Base-by-base conservation (phyloP, 2,888 invertebrate genomes). In the Clunio marinus region DNA sequence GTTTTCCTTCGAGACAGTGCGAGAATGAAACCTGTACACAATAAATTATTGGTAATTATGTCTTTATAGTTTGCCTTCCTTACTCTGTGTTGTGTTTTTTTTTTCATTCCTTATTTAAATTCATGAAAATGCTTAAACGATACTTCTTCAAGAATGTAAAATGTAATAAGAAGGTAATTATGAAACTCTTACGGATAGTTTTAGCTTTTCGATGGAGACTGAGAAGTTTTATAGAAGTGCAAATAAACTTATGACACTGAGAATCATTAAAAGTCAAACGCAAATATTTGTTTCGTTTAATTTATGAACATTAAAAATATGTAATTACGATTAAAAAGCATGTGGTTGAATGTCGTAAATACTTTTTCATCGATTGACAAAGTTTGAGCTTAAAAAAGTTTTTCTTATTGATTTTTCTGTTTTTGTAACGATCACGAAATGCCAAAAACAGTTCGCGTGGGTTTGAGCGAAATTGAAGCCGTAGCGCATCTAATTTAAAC, bases 31-130 rank as follows among this genome's bases (percentile, higher is more conserved):
- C 51, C 51, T 51, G 51, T 51, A 51, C n/a, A 63, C 37, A 63
- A 63, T 63, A 63, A 63, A 63, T 63, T 46, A 63, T 63, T 27
- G 57, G 28, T 63, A 63, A 63, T 63, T 63, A 63, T 46, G 63
- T 24, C 41, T 62, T 25, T 37, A 63, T 46, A 46, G 46, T 51
- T 51, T 17, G 10, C 22, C 22, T 51, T 4, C 10, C 5, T 10
- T 32, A 32, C 32, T 32, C 4, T 32, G 32, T 7, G 32, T 4
- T 32, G 32, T 7, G 32, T n/a, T n/a, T n/a, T n/a, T n/a, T n/a
- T n/a, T n/a, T n/a, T n/a, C n/a, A n/a, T n/a, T n/a, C n/a, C n/a
- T n/a, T n/a, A n/a, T n/a, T n/a, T n/a, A n/a, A n/a, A n/a, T n/a
- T n/a, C n/a, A n/a, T n/a, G n/a, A n/a, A n/a, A n/a, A n/a, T n/a